Conservation (phyloP, 2,797 vertebrate species). For the Lophius americanus region DNA sequence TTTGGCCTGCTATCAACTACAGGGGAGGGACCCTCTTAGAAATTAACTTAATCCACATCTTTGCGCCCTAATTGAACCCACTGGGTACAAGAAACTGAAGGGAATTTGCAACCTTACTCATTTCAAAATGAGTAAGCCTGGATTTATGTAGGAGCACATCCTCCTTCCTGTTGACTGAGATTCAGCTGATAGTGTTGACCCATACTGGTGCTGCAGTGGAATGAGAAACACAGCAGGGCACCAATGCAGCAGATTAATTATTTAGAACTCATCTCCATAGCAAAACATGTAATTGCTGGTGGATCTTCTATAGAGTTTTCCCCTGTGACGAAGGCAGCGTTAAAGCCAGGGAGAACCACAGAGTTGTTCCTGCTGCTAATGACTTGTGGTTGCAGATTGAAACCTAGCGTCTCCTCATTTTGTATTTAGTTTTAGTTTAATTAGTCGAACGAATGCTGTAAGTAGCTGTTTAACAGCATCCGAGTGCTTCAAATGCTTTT, state of each 20-base stretch:
- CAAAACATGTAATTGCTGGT: slow-evolving; percentile 65
- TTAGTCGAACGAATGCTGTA: slow-evolving; percentile 56
- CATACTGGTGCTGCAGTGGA: slow-evolving; percentile 66
- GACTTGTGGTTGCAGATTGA: slow-evolving; percentile 54
- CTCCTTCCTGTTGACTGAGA: slow-evolving; percentile 44
- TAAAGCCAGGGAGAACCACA: slow-evolving; percentile 18
- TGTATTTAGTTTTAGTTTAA: slow-evolving; percentile 60
- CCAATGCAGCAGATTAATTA: slow-evolving; percentile 69
- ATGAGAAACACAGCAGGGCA: slow-evolving; percentile 63
- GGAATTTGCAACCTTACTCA: slow-evolving; percentile 32
- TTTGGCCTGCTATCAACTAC: slow-evolving; percentile 41
- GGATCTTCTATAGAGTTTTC: slow-evolving; percentile 16
- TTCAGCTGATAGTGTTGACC: slow-evolving; percentile 47
- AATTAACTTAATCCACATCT: slow-evolving; percentile 44
- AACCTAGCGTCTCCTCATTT: slow-evolving; percentile 43
- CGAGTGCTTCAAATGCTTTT: slow-evolving; percentile 71
- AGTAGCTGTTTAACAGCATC: slow-evolving; percentile 70
- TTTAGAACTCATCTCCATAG: slow-evolving; percentile 68
- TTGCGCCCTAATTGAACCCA: slow-evolving; percentile 42
- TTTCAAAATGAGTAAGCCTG: slow-evolving; percentile 41
- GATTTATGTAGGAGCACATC: slow-evolving; percentile 37
- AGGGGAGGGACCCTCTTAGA: slow-evolving; percentile 7
- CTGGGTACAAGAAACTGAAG: slow-evolving; percentile 53
- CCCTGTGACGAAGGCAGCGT: not conserved
- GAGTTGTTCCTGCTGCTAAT: slow-evolving; percentile 29